A percentile compares a stretch with the other conserved stretches of the same genome.
Evolutionary conservation across 2,888 invertebrate genomes (phyloP).

Genomic region (Leptopilina myrica): DNA sequence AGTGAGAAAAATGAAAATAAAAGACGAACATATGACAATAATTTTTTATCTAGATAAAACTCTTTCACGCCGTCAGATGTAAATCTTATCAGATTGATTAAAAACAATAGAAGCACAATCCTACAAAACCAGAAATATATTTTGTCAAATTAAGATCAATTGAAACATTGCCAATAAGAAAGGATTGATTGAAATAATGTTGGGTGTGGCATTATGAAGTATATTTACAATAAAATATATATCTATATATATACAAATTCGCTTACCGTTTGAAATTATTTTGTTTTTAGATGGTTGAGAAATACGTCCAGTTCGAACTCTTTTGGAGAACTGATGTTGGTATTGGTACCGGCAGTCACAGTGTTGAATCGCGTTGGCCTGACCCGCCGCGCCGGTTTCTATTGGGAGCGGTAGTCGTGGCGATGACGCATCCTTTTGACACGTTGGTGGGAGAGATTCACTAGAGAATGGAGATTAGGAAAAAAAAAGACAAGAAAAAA

Average conservation of each 20-base stretch:
- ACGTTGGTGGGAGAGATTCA: slow-evolving; percentile 12
- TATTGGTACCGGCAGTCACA: slow-evolving; percentile 13
- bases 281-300: neutral
- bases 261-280: too few relatives aligned
- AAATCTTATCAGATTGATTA: neutral
- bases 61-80: neutral
- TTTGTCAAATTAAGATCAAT: slow-evolving; percentile 21
- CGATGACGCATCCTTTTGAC: slow-evolving; percentile 24
- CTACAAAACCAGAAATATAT: slow-evolving; percentile 30
- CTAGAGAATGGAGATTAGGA: neutral
- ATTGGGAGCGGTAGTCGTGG: slow-evolving; percentile 26
- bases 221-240: neutral
- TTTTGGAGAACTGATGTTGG: slow-evolving; percentile 11
- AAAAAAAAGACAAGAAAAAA: neutral
- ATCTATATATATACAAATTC: neutral
- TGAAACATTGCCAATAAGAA: slow-evolving; percentile 18
- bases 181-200: slow-evolving; percentile 12
- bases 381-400: neutral
- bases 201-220: slow-evolving; percentile 3
- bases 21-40: slow-evolving; percentile 15
- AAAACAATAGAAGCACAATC: neutral
- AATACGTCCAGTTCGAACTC: neutral
- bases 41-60: neutral
- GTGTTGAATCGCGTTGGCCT: neutral
- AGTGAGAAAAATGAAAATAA: neutral